Evolutionary conservation across 2,888 invertebrate species (phyloP).

Genomic region (Diaphora mendica): DNA sequence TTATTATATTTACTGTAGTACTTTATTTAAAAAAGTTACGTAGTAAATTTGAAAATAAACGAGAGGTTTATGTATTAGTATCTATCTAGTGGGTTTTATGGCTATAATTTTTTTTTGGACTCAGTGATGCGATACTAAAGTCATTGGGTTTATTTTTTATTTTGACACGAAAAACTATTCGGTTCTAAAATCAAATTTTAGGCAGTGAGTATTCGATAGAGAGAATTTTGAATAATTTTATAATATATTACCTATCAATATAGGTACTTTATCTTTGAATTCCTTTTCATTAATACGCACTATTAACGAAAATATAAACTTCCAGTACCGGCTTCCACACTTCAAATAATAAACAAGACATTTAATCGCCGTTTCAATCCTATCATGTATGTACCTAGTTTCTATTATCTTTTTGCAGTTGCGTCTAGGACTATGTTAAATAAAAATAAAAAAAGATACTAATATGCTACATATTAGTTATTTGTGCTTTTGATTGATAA

Average conservation of each 20-base stretch:
- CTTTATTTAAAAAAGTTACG: background rate
- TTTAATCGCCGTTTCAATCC: background rate
- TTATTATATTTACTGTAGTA: background rate
- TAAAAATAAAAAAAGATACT: background rate
- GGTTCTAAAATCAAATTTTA: background rate
- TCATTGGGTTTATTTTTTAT: background rate
- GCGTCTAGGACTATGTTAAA: background rate
- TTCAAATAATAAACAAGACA: background rate
- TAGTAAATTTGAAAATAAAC: background rate
- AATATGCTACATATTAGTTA: background rate
- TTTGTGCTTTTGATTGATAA: too few relatives aligned
- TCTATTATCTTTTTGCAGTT: background rate
- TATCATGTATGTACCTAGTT: background rate
- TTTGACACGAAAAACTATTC: background rate
- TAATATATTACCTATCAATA: background rate
- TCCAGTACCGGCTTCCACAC: background rate
- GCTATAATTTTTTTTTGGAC: background rate
- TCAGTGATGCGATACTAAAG: background rate
- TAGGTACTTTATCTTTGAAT: background rate
- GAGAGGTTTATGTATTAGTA: too few relatives aligned
- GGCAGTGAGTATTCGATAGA: background rate
- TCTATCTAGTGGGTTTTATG: background rate
- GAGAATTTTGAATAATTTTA: background rate
- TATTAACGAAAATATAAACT: background rate
- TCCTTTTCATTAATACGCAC: background rate